phyloP scores from a whole-genome alignment of 2,113 vertebrate species.

The Corythaixoides concolor region DNA sequence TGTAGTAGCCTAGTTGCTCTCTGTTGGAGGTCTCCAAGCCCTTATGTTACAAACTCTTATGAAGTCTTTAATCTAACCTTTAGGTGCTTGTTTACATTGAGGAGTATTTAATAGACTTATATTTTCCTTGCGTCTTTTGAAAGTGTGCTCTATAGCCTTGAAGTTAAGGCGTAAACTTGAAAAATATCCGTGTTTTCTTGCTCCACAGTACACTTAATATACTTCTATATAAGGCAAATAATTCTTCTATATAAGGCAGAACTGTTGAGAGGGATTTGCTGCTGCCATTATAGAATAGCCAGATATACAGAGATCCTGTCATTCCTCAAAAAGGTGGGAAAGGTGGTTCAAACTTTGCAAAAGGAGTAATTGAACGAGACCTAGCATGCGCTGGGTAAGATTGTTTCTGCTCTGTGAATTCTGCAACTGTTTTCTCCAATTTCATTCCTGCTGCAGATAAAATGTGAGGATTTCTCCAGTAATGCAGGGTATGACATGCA shows the following conservation, averaged over 20 bases:
- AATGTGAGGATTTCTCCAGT: neutral
- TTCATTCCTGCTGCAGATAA: neutral
- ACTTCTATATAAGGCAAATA: neutral
- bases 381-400: neutral
- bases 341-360: neutral
- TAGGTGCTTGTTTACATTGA: neutral
- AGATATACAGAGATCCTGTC: neutral
- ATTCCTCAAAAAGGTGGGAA: neutral
- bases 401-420: neutral
- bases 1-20: neutral
- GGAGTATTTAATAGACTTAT: neutral
- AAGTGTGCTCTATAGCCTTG: neutral
- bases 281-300: rapidly evolving
- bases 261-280: neutral
- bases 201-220: neutral
- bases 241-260: neutral
- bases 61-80: neutral
- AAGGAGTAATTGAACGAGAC: neutral
- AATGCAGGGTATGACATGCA: rapidly evolving
- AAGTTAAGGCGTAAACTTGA: neutral
- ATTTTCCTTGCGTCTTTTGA: neutral
- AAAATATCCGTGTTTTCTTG: neutral
- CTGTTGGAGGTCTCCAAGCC: neutral
- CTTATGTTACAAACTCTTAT: neutral
- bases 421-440: neutral